Evolutionary conservation across 2,113 vertebrate species (phyloP), one percentile per base, ranked within the genome.

Genomic region (Aphyosemion australe): DNA sequence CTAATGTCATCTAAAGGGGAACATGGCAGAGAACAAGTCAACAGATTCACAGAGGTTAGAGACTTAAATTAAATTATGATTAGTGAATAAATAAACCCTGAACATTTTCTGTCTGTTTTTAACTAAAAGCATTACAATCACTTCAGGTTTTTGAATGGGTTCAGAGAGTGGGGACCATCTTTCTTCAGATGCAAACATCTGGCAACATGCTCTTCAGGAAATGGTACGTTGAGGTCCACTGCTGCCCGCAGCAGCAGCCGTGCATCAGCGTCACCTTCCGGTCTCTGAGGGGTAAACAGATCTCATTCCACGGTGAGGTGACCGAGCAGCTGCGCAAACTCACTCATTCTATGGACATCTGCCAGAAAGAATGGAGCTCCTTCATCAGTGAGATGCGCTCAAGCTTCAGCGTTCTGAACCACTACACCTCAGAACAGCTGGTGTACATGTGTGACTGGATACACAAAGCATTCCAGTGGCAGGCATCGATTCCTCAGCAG

Each of bases 1-100:
- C 80, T 94, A 45, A 93, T 94, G 55, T 87, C 93, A 0, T 91
- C 91, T 26, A 91, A 92, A 78, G 87, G 87, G 15, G 90, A 92
- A 43, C 79, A 89, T 3, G 89, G 92, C 52, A 82, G 80, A 56
- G 89, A 93, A 11, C 90, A 94, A 63, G 92, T 92, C 55, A 90
- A 87, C 80, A 70, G 83, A 49, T 94, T 94, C 71, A 88, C 87
- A 12, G 86, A 94, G 90, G 92, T 94, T 18, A 70, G 80, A 20
- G 13, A 2, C 42, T 37, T 37, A 8, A 37, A 37, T 42, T 11
- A 42, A 41, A 41, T 41, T 9, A 41, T 9, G 3, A 9, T 41
- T 41, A 41, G 39, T 42, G 41, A 42, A 42, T 2, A 4, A 12
- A 42, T 26, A 12, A 26, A 31, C 26, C 26, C 13, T 52, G 11